Evolutionary conservation across 2,113 vertebrate species (phyloP), one percentile per base, ranked within the genome.

Genomic region (Heliornis fulica): DNA sequence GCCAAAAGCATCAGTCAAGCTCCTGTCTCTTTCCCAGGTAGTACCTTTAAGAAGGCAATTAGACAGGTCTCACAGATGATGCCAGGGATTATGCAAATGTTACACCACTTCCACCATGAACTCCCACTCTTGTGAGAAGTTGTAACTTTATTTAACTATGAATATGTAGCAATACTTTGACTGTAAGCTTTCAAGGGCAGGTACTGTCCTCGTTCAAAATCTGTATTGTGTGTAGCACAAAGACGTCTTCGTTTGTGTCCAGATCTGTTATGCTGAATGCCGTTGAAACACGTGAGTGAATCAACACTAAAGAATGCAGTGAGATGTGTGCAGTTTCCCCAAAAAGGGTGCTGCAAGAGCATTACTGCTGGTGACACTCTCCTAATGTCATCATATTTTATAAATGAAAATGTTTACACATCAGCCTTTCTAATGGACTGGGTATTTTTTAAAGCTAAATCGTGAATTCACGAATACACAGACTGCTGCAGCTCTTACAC

Each of bases 151-250:
- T 60, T 85, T 41, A 85, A 63, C 38, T 60, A 51, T 17, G 50
- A 87, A 65, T 74, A 70, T 0, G 2, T 25, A 87, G 28, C 14
- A 75, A 29, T 41, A 34, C 10, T 77, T 91, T 0, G 0, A 41
- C 31, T 61, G 18, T 46, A 68, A 69, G 13, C 38, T 88, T 61
- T 72, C 28, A 76, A 69, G 61, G 57, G 15, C 43, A 83, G 32
- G 16, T 57, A 87, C 5, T 48, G 45, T 31, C 69, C 75, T 64
- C 40, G 21, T 28, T 65, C 29, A 83, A 72, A 72, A 61, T 63
- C 11, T 60, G 22, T 51, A 40, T 10, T 65, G 45, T 68, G 29
- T 32, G 12, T 34, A 50, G 41, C 48, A 79, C 10, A 63, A 65
- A 86, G 40, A 20, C 5, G 20, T 64, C 40, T 32, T 64, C 26